phyloP scores from a whole-genome alignment of 2,797 vertebrate species.

The Microhierax caerulescens region DNA sequence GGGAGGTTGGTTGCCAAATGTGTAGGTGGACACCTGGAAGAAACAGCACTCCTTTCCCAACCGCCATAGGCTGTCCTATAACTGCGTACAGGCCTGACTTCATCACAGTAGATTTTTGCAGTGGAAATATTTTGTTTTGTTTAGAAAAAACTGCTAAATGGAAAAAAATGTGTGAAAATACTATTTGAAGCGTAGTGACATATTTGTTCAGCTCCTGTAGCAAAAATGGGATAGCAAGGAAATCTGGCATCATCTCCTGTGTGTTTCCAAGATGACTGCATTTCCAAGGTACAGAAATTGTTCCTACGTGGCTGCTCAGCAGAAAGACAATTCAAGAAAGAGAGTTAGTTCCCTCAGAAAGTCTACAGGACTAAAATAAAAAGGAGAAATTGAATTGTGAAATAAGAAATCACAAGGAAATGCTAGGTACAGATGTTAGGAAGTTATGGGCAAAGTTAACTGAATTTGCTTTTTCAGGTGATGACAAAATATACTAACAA shows the following conservation, averaged over 20 bases:
- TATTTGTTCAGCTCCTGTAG: not conserved
- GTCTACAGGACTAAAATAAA: not conserved
- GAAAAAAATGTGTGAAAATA: not conserved
- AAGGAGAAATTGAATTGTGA: not conserved
- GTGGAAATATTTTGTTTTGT: not conserved
- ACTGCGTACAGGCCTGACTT: not conserved
- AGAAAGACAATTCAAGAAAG: not conserved
- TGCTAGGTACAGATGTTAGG: not conserved
- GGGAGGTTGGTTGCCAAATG: not conserved
- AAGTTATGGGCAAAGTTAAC: not conserved
- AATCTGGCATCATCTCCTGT: not conserved
- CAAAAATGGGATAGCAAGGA: not conserved
- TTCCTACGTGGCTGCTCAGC: not conserved
- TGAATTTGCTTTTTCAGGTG: not conserved
- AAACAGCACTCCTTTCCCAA: accelerated
- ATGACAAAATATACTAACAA: not conserved
- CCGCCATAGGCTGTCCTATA: not conserved
- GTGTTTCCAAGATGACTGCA: not conserved
- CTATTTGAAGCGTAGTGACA: not conserved
- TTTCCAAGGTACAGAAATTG: not conserved
- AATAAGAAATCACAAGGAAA: not conserved
- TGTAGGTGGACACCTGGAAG: not conserved
- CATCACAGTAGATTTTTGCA: not conserved
- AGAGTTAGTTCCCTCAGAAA: not conserved
- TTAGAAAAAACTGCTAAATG: not conserved